A percentile compares a stretch with the other conserved stretches of the same genome.
These are phyloP conservation scores for Aspidiotus destructor DNA, from an alignment of 2,888 invertebrate species.

Conservation along the genomic window DNA sequence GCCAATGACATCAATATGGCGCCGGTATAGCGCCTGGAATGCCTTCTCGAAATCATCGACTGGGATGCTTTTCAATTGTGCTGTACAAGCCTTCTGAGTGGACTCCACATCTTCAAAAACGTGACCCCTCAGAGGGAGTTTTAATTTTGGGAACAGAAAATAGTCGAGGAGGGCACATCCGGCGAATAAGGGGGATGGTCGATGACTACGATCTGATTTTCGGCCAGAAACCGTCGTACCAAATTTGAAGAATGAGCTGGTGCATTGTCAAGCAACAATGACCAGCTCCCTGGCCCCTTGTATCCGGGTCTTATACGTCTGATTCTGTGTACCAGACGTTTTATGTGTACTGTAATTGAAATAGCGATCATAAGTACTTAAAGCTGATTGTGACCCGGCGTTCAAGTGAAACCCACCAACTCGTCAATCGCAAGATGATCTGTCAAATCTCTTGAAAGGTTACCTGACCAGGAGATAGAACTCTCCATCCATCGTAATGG, in stretches of 20 bases:
- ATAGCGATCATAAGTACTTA: too few species aligned
- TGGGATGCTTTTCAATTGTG: conserved; percentile 8
- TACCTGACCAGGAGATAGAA: too few species aligned
- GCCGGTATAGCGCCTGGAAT: not conserved
- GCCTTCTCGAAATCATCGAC: not conserved
- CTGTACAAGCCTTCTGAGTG: not conserved
- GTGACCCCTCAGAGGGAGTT: conserved; percentile 9
- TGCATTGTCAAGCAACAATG: conserved; percentile 1
- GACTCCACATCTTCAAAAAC: conserved; percentile 7
- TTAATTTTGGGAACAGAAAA: conserved; percentile 18
- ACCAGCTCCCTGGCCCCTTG: not conserved
- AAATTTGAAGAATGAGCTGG: conserved; percentile 1
- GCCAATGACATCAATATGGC: not conserved
- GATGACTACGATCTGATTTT: conserved; percentile 11
- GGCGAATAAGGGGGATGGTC: conserved; percentile 16
- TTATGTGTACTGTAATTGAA: too few species aligned
- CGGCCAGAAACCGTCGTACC: conserved; percentile 13
- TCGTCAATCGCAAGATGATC: too few species aligned
- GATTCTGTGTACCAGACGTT: not conserved
- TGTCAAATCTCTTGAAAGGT: too few species aligned
- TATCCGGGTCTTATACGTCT: not conserved
- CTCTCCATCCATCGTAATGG: too few species aligned
- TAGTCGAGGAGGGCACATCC: conserved; percentile 10
- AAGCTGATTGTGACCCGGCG: too few species aligned
- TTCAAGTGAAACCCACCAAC: too few species aligned